Base-by-base conservation (phyloP, 1,140 invertebrate species). In the Drepana arcuata region DNA sequence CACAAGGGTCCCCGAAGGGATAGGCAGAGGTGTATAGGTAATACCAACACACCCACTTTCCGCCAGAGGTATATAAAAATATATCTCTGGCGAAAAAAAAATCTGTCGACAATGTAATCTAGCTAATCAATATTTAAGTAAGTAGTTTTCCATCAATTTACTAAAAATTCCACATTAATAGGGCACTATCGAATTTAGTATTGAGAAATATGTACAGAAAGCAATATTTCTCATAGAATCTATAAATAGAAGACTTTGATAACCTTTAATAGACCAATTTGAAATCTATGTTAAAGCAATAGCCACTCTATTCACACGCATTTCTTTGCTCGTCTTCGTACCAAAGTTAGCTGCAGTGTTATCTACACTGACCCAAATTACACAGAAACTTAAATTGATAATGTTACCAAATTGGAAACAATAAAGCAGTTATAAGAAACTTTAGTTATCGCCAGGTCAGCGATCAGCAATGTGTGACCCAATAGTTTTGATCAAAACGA, bases 331-430 rank as follows among this genome's bases (percentile, higher is more conserved):
- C 9, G 18, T 9, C 25, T 18, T n/a, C 2, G 30, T 29, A 30
- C 4, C 13, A 41, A 29, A 25, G 9, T 48, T 42, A 27, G 34
- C 40, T 44, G 47, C 39, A 42, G 40, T 59, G 49, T 50, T 68
- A 70, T 66, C 63, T 51, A 35, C 11, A 29, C 29, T 72, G 68
- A 72, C 71, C 71, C 60, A 70, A 63, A 66, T 75, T 65, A 46
- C 31, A 42, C 37, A 55, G 49, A 65, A 34, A 55, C 53, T 60
- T 65, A 58, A 58, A 64, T 55, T 52, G 60, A 73, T 64, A 72
- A 66, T 45, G 39, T 47, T 33, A 54, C 52, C 28, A 48, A 64
- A 70, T 55, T 60, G 56, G 51, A 71, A 73, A 73, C 72, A 77
- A 77, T 77, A 67, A 64, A 62, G 50, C 41, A 46, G 48, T 60